Evolutionary conservation across 1,140 invertebrate genomes (phyloP).

Genomic region (Uloborus diversus): DNA sequence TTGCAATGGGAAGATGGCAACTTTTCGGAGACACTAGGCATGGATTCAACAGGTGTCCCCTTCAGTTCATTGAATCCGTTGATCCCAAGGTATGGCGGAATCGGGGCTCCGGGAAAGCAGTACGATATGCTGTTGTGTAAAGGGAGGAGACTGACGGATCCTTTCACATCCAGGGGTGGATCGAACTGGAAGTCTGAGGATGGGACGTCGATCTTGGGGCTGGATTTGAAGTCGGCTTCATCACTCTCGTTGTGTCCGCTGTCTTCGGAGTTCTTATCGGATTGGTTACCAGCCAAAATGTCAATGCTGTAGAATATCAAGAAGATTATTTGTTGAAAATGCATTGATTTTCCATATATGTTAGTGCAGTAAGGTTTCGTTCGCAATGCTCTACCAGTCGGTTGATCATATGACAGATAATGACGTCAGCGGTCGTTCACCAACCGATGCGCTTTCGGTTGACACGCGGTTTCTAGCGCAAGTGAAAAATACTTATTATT

Average conservation of each 20-base stretch:
- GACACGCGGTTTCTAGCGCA: too few relatives aligned
- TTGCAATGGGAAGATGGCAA: background rate
- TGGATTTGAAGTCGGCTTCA: background rate
- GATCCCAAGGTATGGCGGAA: background rate
- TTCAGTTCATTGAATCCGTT: background rate
- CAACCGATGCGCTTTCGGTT: too few relatives aligned
- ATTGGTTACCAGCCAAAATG: background rate
- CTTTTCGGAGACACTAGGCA: background rate
- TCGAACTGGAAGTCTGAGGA: background rate
- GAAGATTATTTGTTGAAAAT: too few relatives aligned
- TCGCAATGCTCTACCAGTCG: too few relatives aligned
- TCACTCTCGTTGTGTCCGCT: conserved; percentile 27
- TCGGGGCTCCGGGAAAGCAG: conserved; percentile 11
- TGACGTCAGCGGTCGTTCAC: too few relatives aligned
- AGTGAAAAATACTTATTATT: too few relatives aligned
- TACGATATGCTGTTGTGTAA: conserved; percentile 50
- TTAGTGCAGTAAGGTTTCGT: too few relatives aligned
- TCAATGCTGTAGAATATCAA: conserved; percentile 7
- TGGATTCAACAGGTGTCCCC: too few relatives aligned
- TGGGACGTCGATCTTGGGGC: background rate
- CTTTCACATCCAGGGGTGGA: conserved; percentile 9
- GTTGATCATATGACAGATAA: too few relatives aligned
- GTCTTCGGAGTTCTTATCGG: conserved; percentile 12
- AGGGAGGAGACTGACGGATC: conserved; percentile 35
- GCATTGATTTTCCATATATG: too few relatives aligned